phyloP scores from a whole-genome alignment of 2,888 invertebrate species.

The Athetis lepigone region DNA sequence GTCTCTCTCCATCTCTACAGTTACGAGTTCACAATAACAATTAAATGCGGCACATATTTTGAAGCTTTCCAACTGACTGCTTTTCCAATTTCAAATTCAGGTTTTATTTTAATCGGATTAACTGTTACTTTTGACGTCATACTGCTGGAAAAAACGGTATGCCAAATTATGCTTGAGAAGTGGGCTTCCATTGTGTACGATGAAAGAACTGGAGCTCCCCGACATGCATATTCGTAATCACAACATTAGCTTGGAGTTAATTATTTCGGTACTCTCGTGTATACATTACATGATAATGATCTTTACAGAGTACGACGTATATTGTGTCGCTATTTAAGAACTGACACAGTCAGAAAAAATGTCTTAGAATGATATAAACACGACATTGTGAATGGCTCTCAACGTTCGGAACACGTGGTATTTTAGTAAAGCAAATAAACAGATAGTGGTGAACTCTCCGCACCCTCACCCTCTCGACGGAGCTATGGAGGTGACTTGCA shows the following conservation, averaged over 20 bases:
- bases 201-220: constrained; percentile 72
- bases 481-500: constrained; percentile 85
- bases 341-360: constrained; percentile 19
- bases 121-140: constrained; percentile 81
- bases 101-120: constrained; percentile 81
- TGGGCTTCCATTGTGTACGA: constrained; percentile 84
- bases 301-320: constrained; percentile 25
- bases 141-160: constrained; percentile 84
- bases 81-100: constrained; percentile 75
- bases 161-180: constrained; percentile 88
- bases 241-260: constrained; percentile 53
- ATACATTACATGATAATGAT: constrained; percentile 42
- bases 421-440: constrained; percentile 87
- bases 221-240: constrained; percentile 59
- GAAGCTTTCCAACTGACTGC: constrained; percentile 73
- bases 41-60: constrained; percentile 71
- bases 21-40: constrained; percentile 66
- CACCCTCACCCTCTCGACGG: constrained; percentile 85
- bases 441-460: constrained; percentile 82
- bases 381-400: constrained; percentile 71
- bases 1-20: constrained; percentile 57
- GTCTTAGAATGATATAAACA: constrained; percentile 55
- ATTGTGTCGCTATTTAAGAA: constrained; percentile 22
- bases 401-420: constrained; percentile 82
- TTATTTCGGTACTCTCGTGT: constrained; percentile 50